A percentile compares a stretch with the other conserved stretches of the same genome.
phyloP scores from a whole-genome alignment of 2,888 invertebrate species.

The Agonopterix subpropinquella region DNA sequence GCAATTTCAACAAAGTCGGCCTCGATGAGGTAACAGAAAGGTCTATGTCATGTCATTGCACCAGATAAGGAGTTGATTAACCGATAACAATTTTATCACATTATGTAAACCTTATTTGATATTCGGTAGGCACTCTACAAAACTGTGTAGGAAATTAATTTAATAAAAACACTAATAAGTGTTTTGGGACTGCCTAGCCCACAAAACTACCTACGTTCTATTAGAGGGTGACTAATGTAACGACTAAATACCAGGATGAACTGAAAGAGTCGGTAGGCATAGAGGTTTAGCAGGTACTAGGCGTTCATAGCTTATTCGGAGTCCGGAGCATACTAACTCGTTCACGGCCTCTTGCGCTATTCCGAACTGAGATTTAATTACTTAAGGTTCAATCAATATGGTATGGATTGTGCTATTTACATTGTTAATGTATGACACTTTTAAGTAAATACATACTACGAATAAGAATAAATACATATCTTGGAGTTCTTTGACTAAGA shows the following conservation, averaged over 20 bases:
- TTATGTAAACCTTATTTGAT: background rate
- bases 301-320: conserved; percentile 53
- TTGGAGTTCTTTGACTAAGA: too few species aligned
- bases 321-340: conserved; percentile 57
- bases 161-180: too few species aligned
- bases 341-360: conserved; percentile 25
- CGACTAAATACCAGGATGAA: conserved; percentile 4
- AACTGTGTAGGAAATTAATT: too few species aligned
- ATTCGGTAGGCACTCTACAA: too few species aligned
- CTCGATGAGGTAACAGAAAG: conserved; percentile 19
- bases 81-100: conserved; percentile 42
- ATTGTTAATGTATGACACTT: too few species aligned
- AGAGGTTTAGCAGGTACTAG: conserved; percentile 51
- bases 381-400: too few species aligned
- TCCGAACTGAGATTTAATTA: too few species aligned
- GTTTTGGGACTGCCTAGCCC: too few species aligned
- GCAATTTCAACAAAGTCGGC: background rate
- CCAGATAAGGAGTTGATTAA: conserved; percentile 46
- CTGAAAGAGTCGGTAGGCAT: conserved; percentile 25
- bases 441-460: too few species aligned
- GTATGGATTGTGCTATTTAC: too few species aligned
- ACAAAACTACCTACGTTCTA: too few species aligned
- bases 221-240: conserved; percentile 4
- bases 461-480: too few species aligned
- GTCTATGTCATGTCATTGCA: conserved; percentile 57